Percentiles rank a stretch among this genome's conserved stretches.
Conservation (phyloP, 2,113 vertebrate genomes). For the Sarotherodon lohbergeri region DNA sequence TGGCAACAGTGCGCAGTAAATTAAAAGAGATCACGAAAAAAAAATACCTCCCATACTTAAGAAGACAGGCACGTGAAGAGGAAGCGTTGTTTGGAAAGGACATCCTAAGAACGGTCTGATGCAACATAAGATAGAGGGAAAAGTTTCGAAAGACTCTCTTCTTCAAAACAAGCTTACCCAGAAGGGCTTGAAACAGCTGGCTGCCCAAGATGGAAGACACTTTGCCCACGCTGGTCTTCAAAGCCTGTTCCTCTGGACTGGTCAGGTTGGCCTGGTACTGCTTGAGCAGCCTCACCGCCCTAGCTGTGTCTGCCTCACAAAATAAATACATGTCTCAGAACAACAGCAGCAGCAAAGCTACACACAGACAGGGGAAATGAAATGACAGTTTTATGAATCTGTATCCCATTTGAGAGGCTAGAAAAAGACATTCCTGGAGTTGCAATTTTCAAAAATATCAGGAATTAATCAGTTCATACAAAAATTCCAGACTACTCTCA, state of each 20-base stretch:
- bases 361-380: background rate
- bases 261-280: slow-evolving; percentile 80
- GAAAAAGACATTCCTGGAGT: background rate
- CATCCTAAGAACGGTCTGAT: background rate
- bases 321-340: slow-evolving; percentile 19
- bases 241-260: slow-evolving; percentile 77
- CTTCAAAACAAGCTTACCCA: slow-evolving; percentile 69
- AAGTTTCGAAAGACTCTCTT: background rate
- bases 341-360: background rate
- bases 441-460: background rate
- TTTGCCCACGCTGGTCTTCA: slow-evolving; percentile 81
- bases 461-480: background rate
- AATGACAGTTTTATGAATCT: background rate
- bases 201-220: slow-evolving; percentile 81
- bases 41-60: background rate
- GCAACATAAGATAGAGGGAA: background rate
- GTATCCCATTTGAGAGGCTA: background rate
- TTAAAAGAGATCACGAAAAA: background rate
- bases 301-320: slow-evolving; percentile 76
- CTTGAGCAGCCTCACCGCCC: slow-evolving; percentile 79
- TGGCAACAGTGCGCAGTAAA: background rate
- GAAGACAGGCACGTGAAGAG: background rate
- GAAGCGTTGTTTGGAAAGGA: background rate
- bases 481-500: background rate
- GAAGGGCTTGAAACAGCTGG: slow-evolving; percentile 83